These are phyloP conservation scores for Cebus imitator DNA, from an alignment of 2,113 vertebrate genomes.

Conservation along the genomic window DNA sequence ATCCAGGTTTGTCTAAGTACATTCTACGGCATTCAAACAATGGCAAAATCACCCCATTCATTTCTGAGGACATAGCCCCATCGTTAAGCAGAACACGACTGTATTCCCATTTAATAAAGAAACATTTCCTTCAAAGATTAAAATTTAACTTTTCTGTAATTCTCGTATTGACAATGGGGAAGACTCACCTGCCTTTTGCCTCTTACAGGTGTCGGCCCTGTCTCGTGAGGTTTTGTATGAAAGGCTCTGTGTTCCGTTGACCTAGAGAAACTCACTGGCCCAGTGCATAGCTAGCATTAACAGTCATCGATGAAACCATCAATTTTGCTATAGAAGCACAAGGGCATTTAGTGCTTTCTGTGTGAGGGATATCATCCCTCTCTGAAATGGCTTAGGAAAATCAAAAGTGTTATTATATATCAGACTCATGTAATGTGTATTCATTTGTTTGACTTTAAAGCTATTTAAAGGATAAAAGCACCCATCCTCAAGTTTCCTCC, in stretches of 20 bases:
- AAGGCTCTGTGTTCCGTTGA: not conserved
- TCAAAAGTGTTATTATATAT: conserved; percentile 66
- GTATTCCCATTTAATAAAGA: not conserved
- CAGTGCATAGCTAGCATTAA: not conserved
- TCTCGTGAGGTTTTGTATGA: not conserved
- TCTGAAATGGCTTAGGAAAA: conserved; percentile 55
- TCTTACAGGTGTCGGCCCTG: not conserved
- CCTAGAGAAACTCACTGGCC: not conserved
- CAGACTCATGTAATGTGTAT: conserved; percentile 64
- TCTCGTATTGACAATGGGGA: not conserved
- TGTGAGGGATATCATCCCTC: conserved; percentile 32
- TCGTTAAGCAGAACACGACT: not conserved
- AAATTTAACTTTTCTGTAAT: not conserved
- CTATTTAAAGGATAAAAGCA: not conserved
- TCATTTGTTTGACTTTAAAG: conserved; percentile 68
- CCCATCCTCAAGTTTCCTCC: conserved; percentile 63
- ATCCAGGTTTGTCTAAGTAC: not conserved
- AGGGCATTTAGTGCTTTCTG: not conserved
- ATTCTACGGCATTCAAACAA: not conserved
- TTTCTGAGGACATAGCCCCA: not conserved
- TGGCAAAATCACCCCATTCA: not conserved
- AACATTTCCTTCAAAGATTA: not conserved
- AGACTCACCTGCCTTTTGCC: not conserved
- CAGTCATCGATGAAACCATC: conserved; percentile 30
- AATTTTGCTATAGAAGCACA: conserved; percentile 45